Evolutionary conservation across 2,797 vertebrate genomes (phyloP).

Genomic region (Halcyon badia): DNA sequence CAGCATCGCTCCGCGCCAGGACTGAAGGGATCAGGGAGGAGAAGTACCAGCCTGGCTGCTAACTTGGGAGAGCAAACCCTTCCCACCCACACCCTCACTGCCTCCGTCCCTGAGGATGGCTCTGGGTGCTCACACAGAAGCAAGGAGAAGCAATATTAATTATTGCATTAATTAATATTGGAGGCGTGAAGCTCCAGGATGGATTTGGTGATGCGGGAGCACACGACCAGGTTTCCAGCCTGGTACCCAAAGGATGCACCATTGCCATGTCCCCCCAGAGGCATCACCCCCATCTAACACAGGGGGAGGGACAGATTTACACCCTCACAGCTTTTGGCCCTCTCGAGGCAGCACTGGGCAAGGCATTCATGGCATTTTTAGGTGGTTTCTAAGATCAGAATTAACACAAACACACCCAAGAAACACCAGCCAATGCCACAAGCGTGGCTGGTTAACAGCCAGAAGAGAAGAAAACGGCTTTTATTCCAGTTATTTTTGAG

Average conservation of each 20-base stretch:
- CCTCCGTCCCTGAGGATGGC: rapidly evolving
- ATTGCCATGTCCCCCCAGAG: rapidly evolving
- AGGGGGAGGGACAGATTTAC: rapidly evolving
- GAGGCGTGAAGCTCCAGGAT: rapidly evolving
- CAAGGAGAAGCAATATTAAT: neutral
- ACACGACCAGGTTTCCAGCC: neutral
- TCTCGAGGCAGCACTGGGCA: rapidly evolving
- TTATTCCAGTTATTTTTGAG: neutral
- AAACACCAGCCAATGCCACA: rapidly evolving
- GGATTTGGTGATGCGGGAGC: neutral
- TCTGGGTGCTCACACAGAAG: neutral
- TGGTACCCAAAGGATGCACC: rapidly evolving
- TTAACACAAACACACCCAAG: neutral
- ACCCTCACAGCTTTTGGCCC: no score
- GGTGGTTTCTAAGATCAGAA: neutral
- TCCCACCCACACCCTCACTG: neutral
- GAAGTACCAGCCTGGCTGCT: neutral
- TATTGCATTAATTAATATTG: neutral
- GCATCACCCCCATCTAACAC: rapidly evolving
- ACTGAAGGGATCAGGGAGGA: neutral
- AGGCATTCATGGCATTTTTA: rapidly evolving
- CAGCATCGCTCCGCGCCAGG: rapidly evolving
- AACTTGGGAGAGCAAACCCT: neutral
- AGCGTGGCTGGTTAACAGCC: rapidly evolving
- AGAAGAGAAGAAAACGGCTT: rapidly evolving